phyloP scores from a whole-genome alignment of 2,888 invertebrate species.

The Eristalis intricaria region DNA sequence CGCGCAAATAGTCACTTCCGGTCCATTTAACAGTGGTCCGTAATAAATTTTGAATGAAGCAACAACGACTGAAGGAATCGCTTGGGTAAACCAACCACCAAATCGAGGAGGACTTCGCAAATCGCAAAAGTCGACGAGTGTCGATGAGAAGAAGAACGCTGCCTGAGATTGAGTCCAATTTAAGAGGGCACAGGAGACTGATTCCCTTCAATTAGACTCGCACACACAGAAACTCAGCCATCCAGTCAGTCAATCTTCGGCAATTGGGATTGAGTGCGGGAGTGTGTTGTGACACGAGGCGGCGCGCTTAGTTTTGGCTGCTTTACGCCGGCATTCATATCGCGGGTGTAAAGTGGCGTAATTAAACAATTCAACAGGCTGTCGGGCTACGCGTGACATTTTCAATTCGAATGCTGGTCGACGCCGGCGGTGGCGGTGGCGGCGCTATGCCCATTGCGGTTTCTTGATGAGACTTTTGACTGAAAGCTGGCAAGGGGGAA shows the following conservation, averaged over 20 bases:
- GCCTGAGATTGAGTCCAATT: too few relatives aligned
- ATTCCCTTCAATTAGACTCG: conserved; percentile 24
- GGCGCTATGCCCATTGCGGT: background rate
- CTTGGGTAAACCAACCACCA: conserved; percentile 3
- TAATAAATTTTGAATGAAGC: conserved; percentile 28
- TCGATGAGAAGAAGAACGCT: too few relatives aligned
- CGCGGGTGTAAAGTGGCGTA: conserved; percentile 19
- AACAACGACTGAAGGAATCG: conserved; percentile 24
- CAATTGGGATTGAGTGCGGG: background rate
- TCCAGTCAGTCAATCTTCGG: background rate
- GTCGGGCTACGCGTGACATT: conserved; percentile 46
- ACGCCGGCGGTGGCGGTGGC: background rate
- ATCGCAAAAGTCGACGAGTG: conserved; percentile 21
- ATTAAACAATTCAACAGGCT: conserved; percentile 45
- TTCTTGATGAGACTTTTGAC: conserved; percentile 32
- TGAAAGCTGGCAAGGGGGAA: conserved; percentile 28
- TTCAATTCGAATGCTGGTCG: conserved; percentile 33
- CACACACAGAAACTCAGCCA: background rate
- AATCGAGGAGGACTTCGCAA: conserved; percentile 33
- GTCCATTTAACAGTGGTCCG: conserved; percentile 19
- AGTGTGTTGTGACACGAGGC: background rate
- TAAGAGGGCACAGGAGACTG: background rate
- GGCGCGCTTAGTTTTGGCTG: conserved; percentile 27
- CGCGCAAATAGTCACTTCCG: conserved; percentile 25
- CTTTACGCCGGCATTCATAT: background rate